phyloP scores from a whole-genome alignment of 2,888 invertebrate genomes.

The Xiphydria camelus region DNA sequence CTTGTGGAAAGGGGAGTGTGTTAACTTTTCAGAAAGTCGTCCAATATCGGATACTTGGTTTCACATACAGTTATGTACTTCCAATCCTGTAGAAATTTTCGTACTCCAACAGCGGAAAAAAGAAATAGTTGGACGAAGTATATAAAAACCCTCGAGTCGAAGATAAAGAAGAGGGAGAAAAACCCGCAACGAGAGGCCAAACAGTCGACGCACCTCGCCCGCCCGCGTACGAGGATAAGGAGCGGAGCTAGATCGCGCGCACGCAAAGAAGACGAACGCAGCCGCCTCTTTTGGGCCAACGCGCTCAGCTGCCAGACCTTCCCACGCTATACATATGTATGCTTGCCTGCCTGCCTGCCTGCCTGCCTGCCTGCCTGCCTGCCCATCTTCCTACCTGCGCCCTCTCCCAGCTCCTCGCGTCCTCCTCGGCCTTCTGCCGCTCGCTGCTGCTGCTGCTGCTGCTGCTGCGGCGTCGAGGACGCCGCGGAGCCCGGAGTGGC shows the following conservation, averaged over 20 bases:
- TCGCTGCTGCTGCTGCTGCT: constrained; percentile 8
- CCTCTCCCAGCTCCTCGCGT: background rate
- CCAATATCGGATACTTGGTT: no score
- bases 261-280: no score
- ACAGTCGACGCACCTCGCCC: no score
- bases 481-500: background rate
- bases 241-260: no score
- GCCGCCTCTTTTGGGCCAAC: constrained; percentile 23
- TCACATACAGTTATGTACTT: no score
- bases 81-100: no score
- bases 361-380: constrained; percentile 3
- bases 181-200: constrained; percentile 16
- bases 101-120: no score
- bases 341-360: constrained; percentile 35
- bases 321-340: constrained; percentile 46
- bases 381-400: constrained; percentile 4
- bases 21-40: no score
- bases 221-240: no score
- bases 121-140: no score
- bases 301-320: constrained; percentile 54
- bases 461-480: background rate
- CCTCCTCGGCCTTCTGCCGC: constrained; percentile 11
- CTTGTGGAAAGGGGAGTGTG: no score
- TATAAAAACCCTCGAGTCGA: no score
- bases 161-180: constrained; percentile 15